phyloP scores from a whole-genome alignment of 2,113 vertebrate species.

The Cottus gobio region DNA sequence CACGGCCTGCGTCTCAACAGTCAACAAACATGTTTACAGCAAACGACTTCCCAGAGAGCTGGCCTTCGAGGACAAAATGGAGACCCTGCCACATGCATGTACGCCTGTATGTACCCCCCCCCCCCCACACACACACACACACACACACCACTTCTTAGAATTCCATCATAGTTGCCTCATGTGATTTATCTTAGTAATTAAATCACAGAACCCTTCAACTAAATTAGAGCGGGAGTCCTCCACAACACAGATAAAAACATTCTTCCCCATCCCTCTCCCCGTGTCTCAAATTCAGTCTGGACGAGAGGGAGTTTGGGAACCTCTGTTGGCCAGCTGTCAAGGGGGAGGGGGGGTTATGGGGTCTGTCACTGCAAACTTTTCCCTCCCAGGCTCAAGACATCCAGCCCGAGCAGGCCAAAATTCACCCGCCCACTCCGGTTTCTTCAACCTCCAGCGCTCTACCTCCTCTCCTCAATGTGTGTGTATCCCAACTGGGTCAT shows the following conservation, averaged over 20 bases:
- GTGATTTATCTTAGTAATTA: not conserved
- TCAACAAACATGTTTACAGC: constrained; percentile 72
- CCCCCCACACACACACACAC: not conserved
- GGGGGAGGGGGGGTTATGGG: not conserved
- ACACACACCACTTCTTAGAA: not conserved
- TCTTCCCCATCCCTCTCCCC: constrained; percentile 5
- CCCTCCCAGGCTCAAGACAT: constrained; percentile 19
- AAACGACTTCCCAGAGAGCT: constrained; percentile 54
- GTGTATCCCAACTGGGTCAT: constrained; percentile 6
- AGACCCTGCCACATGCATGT: not conserved
- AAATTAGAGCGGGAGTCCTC: constrained; percentile 7
- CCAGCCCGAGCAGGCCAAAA: not conserved
- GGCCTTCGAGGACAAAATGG: constrained; percentile 51
- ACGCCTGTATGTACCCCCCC: not conserved
- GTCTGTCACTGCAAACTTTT: constrained; percentile 43
- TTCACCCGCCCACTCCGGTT: constrained; percentile 37
- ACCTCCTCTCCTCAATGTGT: constrained; percentile 11
- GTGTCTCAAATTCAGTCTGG: constrained; percentile 56
- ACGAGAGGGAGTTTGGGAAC: constrained; percentile 69
- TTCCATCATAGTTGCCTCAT: constrained; percentile 4
- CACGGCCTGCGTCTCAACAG: constrained; percentile 48
- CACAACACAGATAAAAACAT: not conserved
- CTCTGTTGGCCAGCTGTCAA: constrained; percentile 71
- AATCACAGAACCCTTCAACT: not conserved
- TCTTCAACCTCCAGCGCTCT: constrained; percentile 22